Percentiles rank a stretch among this genome's conserved stretches.
These are phyloP conservation scores for Ips typographus DNA, from an alignment of 1,140 invertebrate species.

Conservation along the genomic window DNA sequence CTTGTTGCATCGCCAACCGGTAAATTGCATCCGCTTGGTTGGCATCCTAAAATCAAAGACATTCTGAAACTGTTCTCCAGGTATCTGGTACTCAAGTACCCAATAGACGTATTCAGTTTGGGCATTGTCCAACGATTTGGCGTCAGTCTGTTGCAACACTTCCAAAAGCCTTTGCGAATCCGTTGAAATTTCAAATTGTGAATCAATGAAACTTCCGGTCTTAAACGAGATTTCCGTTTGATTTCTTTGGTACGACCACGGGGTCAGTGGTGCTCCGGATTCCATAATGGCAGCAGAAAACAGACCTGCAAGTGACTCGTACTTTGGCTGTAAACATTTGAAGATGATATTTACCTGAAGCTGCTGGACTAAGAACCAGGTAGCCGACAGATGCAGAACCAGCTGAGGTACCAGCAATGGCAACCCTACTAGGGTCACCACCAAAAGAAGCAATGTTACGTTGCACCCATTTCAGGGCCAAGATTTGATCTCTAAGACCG, in stretches of 20 bases:
- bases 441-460: conserved; percentile 53
- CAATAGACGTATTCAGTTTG: conserved; percentile 6
- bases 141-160: conserved; percentile 23
- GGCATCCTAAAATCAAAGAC: conserved; percentile 11
- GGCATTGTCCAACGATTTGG: conserved; percentile 12
- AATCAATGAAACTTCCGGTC: conserved; percentile 28
- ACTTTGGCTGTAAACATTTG: background rate
- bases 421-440: conserved; percentile 53
- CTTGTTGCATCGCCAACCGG: conserved; percentile 15
- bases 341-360: background rate
- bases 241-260: conserved; percentile 35
- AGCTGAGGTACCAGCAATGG: conserved; percentile 55
- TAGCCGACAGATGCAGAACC: conserved; percentile 53
- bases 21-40: background rate
- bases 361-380: conserved; percentile 53
- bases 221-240: conserved; percentile 23
- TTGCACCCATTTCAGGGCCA: conserved; percentile 53
- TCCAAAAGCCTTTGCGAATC: conserved; percentile 20
- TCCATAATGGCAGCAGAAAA: conserved; percentile 35
- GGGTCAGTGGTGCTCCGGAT: conserved; percentile 32
- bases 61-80: background rate
- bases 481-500: conserved; percentile 54
- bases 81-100: background rate
- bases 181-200: conserved; percentile 9
- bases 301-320: conserved; percentile 24